Evolutionary conservation across 2,888 invertebrate species (phyloP).

Genomic region (Archips crataeganus): DNA sequence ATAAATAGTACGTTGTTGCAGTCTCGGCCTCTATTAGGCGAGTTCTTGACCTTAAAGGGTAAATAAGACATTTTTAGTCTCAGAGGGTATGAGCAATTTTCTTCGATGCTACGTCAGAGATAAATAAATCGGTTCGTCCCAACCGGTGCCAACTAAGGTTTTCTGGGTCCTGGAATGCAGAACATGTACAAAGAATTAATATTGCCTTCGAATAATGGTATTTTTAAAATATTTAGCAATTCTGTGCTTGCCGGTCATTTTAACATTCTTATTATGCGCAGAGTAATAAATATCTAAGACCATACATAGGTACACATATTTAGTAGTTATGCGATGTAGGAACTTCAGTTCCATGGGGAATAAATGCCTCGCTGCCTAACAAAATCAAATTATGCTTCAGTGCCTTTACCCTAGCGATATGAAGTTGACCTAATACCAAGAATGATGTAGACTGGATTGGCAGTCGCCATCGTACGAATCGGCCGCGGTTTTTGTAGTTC

Average conservation of each 20-base stretch:
- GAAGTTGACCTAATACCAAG: background rate
- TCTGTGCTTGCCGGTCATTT: too few species aligned
- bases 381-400: background rate
- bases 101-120: background rate
- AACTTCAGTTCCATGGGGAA: background rate
- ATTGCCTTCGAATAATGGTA: background rate
- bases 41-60: conserved; percentile 10
- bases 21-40: background rate
- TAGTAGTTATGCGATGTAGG: background rate
- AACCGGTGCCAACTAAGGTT: background rate
- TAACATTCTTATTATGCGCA: too few species aligned
- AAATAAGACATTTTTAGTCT: conserved; percentile 1
- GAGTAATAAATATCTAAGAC: too few species aligned
- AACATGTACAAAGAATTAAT: background rate
- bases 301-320: background rate
- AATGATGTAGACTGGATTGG: too few species aligned
- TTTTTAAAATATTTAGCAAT: background rate
- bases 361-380: background rate
- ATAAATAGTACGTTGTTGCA: conserved; percentile 2
- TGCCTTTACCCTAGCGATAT: background rate
- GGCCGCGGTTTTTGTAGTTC: too few species aligned
- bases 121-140: background rate
- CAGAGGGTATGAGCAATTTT: background rate
- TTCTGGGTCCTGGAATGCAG: background rate
- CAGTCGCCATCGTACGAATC: too few species aligned